These are phyloP conservation scores for Eilema griseolum DNA, from an alignment of 2,888 invertebrate genomes.

Conservation along the genomic window DNA sequence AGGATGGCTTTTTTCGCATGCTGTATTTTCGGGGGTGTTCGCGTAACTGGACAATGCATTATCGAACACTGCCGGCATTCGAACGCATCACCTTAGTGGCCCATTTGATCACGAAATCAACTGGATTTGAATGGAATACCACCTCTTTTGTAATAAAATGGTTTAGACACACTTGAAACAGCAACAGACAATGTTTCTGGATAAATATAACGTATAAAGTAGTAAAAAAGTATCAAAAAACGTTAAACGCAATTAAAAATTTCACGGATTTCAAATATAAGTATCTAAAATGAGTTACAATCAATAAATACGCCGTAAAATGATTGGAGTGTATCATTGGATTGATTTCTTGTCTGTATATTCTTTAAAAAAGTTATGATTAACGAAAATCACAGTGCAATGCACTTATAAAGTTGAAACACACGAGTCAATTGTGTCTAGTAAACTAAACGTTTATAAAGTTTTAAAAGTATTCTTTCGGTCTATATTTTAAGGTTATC, in stretches of 20 bases:
- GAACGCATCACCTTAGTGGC: constrained; percentile 79
- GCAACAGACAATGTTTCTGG: constrained; percentile 33
- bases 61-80: constrained; percentile 73
- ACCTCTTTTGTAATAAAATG: constrained; percentile 34
- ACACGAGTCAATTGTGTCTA: constrained; percentile 22
- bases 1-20: constrained; percentile 84
- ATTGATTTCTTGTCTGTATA: constrained; percentile 41
- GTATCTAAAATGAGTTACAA: constrained; percentile 53
- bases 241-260: constrained; percentile 54
- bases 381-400: constrained; percentile 44
- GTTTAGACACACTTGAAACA: constrained; percentile 34
- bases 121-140: constrained; percentile 60
- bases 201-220: constrained; percentile 35
- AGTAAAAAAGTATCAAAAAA: constrained; percentile 44
- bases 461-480: background rate
- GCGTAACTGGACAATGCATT: constrained; percentile 85
- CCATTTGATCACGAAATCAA: constrained; percentile 72
- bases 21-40: constrained; percentile 85
- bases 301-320: constrained; percentile 53
- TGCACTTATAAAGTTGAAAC: constrained; percentile 36
- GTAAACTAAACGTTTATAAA: background rate
- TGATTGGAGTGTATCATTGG: constrained; percentile 49
- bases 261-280: constrained; percentile 54
- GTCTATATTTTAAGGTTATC: background rate
- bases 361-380: constrained; percentile 40